These are phyloP conservation scores for Pungitius pungitius DNA, from an alignment of 2,113 vertebrate species.

Conservation along the genomic window DNA sequence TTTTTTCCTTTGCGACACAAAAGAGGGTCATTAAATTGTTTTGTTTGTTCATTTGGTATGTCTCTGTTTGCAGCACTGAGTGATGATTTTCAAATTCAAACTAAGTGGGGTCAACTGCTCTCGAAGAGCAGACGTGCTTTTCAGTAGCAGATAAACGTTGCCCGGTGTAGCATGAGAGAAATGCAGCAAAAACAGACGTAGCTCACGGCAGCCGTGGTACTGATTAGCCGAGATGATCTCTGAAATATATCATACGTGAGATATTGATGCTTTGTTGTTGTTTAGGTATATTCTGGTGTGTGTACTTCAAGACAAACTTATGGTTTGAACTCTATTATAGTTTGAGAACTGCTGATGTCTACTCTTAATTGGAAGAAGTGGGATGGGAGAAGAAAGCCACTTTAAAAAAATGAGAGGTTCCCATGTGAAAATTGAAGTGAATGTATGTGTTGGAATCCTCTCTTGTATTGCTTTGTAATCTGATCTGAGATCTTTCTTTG, in stretches of 20 bases:
- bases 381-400: constrained; percentile 63
- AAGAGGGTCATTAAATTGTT: constrained; percentile 23
- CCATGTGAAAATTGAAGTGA: constrained; percentile 23
- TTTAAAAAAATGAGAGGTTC: constrained; percentile 60
- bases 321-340: constrained; percentile 64
- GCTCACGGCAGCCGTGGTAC: constrained; percentile 43
- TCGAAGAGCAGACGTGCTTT: constrained; percentile 4
- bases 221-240: constrained; percentile 38
- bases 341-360: constrained; percentile 70
- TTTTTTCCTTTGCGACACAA: constrained; percentile 26
- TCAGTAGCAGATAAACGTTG: constrained; percentile 26
- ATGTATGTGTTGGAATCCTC: constrained; percentile 27
- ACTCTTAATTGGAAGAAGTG: constrained; percentile 51
- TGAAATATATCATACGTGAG: constrained; percentile 10
- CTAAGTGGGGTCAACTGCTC: not conserved
- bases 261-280: constrained; percentile 19
- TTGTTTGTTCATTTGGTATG: not conserved
- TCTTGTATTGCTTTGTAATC: constrained; percentile 24
- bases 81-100: constrained; percentile 14
- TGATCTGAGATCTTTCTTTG: constrained; percentile 18
- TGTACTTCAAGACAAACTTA: constrained; percentile 45
- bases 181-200: constrained; percentile 43
- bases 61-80: constrained; percentile 10
- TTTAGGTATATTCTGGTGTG: constrained; percentile 23
- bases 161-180: constrained; percentile 25